Base-by-base conservation (phyloP, 2,113 vertebrate species). In the Colossoma macropomum region DNA sequence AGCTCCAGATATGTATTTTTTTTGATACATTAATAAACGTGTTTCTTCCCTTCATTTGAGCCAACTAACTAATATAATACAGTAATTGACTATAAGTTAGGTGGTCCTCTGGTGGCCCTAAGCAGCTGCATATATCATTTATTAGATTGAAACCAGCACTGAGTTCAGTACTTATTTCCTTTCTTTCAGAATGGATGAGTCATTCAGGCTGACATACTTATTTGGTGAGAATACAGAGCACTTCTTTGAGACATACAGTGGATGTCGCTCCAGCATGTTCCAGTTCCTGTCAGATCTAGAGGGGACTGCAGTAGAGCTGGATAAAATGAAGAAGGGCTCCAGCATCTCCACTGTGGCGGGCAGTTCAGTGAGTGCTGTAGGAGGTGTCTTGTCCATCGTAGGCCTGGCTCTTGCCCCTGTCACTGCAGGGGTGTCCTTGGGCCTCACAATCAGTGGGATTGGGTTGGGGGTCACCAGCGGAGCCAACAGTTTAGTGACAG, bases 301-400 rank as follows among this genome's bases (percentile, higher is more conserved):
- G 45, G 86, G 75, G 38, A 48, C 13, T 19, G 89, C 89, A 56
- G 79, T 75, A 5, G 66, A 88, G 60, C 70, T 90, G 60, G 85
- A 90, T 74, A 84, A 45, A 12, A 89, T 90, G 89, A 86, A 82
- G 69, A 81, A 45, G 32, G 87, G 87, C 3, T 72, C 88, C 11
- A 82, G 62, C 28, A 88, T 88, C 73, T 89, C 85, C 60, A 81
- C 60, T 54, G 81, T 89, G 27, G 75, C 72, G 38, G 87, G 88
- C 11, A 88, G 88, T 78, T 84, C 85, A 59, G 68, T 90, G 15
- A 85, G 89, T 23, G 12, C 82, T 38, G 59, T 74, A 23, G 87
- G 84, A 0, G 86, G 87, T 7, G 63, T 88, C 0, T 28, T 87
- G 54, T 86, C 86, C 69, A 86, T 90, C 12, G 78, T 79, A 65